A percentile compares a stretch with the other conserved stretches of the same genome.
Conservation (phyloP, 2,113 vertebrate genomes). For the Coturnix japonica region DNA sequence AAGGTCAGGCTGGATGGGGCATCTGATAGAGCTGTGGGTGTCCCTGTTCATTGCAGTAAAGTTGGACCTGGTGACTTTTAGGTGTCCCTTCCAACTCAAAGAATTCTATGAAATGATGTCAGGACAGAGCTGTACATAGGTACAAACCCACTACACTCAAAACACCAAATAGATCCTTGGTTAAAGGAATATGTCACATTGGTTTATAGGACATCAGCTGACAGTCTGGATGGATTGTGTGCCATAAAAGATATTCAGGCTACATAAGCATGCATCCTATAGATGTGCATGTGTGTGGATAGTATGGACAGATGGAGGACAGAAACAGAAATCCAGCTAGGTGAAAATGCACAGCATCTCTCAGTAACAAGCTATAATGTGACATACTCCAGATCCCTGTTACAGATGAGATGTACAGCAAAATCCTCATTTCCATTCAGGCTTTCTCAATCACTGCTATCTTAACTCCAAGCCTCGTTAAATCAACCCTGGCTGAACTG, state of each 20-base stretch:
- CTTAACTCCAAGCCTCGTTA: conserved; percentile 68
- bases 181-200: neutral
- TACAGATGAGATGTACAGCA: neutral
- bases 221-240: neutral
- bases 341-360: neutral
- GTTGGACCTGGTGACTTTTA: too few relatives aligned
- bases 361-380: neutral
- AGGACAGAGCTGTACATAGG: neutral
- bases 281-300: neutral
- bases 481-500: conserved; percentile 61
- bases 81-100: too few relatives aligned
- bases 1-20: too few relatives aligned
- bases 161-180: neutral
- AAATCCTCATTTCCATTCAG: conserved; percentile 12
- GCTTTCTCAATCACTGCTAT: conserved; percentile 61
- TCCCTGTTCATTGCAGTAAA: too few relatives aligned
- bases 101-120: neutral
- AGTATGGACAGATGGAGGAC: rapidly evolving
- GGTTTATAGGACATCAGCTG: neutral
- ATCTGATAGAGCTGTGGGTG: too few relatives aligned
- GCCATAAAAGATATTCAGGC: neutral
- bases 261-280: neutral
- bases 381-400: neutral
- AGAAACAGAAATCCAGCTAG: neutral
- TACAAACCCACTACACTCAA: neutral